Evolutionary conservation across 2,113 vertebrate species (phyloP).

Genomic region (Synchiropus splendidus): DNA sequence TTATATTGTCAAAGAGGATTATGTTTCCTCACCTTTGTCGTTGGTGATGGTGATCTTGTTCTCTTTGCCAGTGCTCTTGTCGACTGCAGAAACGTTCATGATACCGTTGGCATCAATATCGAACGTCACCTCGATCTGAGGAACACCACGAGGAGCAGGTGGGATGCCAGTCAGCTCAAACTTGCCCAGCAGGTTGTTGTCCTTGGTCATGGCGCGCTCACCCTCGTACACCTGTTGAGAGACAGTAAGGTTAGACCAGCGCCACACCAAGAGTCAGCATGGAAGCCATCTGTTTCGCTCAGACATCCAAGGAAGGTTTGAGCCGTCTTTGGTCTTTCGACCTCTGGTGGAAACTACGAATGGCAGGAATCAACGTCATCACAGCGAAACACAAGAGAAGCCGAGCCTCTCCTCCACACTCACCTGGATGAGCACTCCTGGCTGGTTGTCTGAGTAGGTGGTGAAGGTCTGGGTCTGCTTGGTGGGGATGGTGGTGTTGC

Average conservation of each 20-base stretch:
- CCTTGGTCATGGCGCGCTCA: slow-evolving; percentile 71
- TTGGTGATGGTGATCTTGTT: slow-evolving; percentile 95
- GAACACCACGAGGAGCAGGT: slow-evolving; percentile 71
- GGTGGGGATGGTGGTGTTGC: slow-evolving; percentile 74
- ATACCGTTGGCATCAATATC: slow-evolving; percentile 75
- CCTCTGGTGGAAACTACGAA: slow-evolving; percentile 58
- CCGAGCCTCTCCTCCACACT: fast-evolving
- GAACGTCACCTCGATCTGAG: slow-evolving; percentile 74
- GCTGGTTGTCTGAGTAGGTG: slow-evolving; percentile 71
- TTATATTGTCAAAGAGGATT: too few relatives aligned
- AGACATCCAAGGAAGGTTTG: slow-evolving; percentile 47
- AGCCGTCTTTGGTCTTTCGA: slow-evolving; percentile 26
- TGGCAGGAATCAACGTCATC: slow-evolving; percentile 67
- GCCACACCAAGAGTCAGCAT: neutral
- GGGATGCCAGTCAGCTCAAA: slow-evolving; percentile 72
- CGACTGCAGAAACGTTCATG: slow-evolving; percentile 73
- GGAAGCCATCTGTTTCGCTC: slow-evolving; percentile 13
- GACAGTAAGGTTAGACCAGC: neutral
- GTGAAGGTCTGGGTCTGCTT: slow-evolving; percentile 75
- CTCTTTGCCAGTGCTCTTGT: slow-evolving; percentile 75
- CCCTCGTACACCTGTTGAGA: slow-evolving; percentile 63
- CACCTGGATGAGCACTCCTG: slow-evolving; percentile 69
- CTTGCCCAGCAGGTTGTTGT: slow-evolving; percentile 74
- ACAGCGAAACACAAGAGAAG: slow-evolving; percentile 53
- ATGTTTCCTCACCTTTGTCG: slow-evolving; percentile 74